These are phyloP conservation scores for Enteromius mattozi DNA, from an alignment of 2,797 vertebrate genomes.

Conservation along the genomic window DNA sequence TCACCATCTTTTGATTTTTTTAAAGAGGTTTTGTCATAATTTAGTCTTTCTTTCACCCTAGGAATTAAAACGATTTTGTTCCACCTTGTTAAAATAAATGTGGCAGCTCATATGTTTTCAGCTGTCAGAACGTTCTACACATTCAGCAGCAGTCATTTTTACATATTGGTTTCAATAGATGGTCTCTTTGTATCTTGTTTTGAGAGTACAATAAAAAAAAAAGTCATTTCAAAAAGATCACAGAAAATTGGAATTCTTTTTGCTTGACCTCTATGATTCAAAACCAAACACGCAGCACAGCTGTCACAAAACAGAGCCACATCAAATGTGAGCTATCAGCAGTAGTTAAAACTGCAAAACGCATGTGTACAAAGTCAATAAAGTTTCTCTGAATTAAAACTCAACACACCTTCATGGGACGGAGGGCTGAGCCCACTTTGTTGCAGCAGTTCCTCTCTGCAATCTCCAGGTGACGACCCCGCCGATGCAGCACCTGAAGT, in stretches of 20 bases:
- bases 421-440: slow-evolving; percentile 87
- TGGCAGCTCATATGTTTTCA: background rate
- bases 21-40: background rate
- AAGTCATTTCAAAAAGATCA: background rate
- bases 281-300: background rate
- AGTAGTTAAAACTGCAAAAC: background rate
- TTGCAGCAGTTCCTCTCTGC: slow-evolving; percentile 93
- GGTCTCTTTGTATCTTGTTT: background rate
- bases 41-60: background rate
- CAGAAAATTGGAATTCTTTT: background rate
- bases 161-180: background rate
- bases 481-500: slow-evolving; percentile 84
- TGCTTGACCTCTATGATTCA: background rate
- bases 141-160: background rate
- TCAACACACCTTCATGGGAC: slow-evolving; percentile 89
- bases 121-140: background rate
- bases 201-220: background rate
- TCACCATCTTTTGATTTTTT: background rate
- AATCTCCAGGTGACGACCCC: slow-evolving; percentile 89
- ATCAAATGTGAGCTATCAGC: background rate
- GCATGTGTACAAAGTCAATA: background rate
- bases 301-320: background rate
- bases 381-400: background rate
- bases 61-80: background rate
- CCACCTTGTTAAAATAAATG: background rate